Evolutionary conservation across 2,888 invertebrate genomes (phyloP), one percentile per base, ranked within the genome.

Genomic region (Drosophila longiperda): DNA sequence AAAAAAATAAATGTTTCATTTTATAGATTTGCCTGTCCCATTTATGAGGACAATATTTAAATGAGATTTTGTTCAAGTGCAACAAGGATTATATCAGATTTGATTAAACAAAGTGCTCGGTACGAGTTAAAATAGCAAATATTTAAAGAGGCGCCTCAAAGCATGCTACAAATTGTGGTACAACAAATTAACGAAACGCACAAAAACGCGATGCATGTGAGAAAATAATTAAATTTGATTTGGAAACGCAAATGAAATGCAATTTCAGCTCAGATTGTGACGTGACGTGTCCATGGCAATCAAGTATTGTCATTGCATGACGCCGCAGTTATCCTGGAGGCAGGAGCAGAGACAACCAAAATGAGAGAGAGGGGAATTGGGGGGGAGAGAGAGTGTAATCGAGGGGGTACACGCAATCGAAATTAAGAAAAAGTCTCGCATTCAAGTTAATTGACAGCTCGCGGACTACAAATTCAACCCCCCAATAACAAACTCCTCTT

Each of bases 291-390:
- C 88, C 70, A 72, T 76, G 73, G 82, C 79, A 91, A 91, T 89
- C 83, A 83, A 84, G 86, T 78, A 82, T 80, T 91, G 91, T 92
- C 91, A 92, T 92, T 80, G 88, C 89, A 91, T 91, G 91, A 91
- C 83, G 86, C 72, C 62, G 69, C 79, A 79, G 64, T 70, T 66
- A 77, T 59, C 36, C 29, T 8, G 29, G 64, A 33, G n/a, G 20
- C 9, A 12, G 17, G 15, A 45, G 45, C 23, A 12, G 6, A 9
- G 7, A 2, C 23, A 9, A 20, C 8, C 9, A 26, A 9, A 2
- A 12, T 29, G 50, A 20, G 15, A 20, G 40, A 29, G 23, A 11
- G 17, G 53, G 33, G 26, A 29, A 42, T 20, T 42, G 7, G 1
- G 15, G n/a, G 17, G 48, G 26, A 9, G 9, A 8, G 12, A 2